Evolutionary conservation across 2,113 vertebrate genomes (phyloP).

Genomic region (Panthera leo): DNA sequence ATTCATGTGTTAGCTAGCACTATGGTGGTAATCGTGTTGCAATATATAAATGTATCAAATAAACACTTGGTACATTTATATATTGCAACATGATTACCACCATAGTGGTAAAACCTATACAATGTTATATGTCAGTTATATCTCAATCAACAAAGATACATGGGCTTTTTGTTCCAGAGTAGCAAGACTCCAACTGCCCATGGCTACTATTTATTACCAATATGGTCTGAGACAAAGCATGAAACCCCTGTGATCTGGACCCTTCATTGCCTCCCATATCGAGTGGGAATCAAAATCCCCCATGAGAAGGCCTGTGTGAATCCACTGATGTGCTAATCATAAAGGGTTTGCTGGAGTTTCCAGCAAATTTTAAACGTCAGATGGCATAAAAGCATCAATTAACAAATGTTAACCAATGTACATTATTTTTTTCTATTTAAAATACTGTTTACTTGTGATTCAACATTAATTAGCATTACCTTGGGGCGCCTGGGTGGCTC

Average conservation of each 20-base stretch:
- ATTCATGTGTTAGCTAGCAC: not conserved
- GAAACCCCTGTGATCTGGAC: too few species aligned
- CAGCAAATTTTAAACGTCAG: not conserved
- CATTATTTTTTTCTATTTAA: slow-evolving; percentile 84
- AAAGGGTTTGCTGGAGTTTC: not conserved
- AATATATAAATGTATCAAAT: too few species aligned
- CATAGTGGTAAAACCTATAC: not conserved
- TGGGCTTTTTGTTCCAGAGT: not conserved
- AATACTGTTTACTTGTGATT: slow-evolving; percentile 98
- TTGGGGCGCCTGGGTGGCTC: not conserved
- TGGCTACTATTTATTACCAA: not conserved
- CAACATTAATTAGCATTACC: slow-evolving; percentile 97
- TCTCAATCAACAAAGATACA: not conserved
- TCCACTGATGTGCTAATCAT: not conserved
- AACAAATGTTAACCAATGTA: not conserved
- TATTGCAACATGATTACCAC: too few species aligned
- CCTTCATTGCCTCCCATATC: not conserved
- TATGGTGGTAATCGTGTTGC: not conserved
- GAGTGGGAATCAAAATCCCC: not conserved
- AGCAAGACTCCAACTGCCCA: not conserved
- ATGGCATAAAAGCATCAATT: not conserved
- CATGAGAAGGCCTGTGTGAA: not conserved
- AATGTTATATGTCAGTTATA: not conserved
- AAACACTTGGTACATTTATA: too few species aligned
- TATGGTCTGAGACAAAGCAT: not conserved